Base-by-base conservation (phyloP, 2,888 invertebrate genomes). In the Perdita meconis region DNA sequence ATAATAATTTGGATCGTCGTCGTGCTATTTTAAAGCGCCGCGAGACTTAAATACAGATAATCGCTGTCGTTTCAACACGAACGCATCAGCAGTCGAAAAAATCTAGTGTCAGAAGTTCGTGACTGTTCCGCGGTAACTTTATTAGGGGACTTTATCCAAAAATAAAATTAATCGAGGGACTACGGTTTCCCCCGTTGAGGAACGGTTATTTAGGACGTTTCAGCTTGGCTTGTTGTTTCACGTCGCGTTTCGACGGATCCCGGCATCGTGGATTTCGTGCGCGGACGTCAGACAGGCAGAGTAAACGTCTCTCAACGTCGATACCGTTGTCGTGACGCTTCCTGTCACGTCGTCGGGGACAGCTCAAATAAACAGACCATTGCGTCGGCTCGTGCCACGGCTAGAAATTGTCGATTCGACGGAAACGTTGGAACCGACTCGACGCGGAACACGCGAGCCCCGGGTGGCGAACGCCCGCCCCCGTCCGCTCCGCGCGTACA, bases 341-440 rank as follows among this genome's bases (percentile, higher is more conserved):
- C 85, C 83, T 83, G 85, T 67, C 85, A 70, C 59, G 60, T 73
- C 67, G 73, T 73, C 67, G 73, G 80, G 79, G 90, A 90, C 91
- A 89, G 88, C 71, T 87, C 87, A 91, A 91, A 91, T 86, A 91
- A 91, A 91, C 90, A 83, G 53, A 64, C 79, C 81, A 86, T 89
- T 90, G 82, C 74, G 60, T n/a, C n/a, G n/a, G n/a, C n/a, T n/a
- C 44, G 30, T 2, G 10, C 30, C 24, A n/a, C 10, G 55, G 13
- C 22, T n/a, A 19, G 24, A 24, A 36, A 56, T 56, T 44, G 22
- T 56, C 47, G 56, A 22, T 24, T 22, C 55, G 53, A n/a, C 19
- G 12, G 38, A 13, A 24, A 47, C 47, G 22, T 4, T 12, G 10
- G 19, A n/a, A n/a, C 47, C 12, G 30, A 4, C 30, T 4, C 30